These are phyloP conservation scores for Callopanchax toddi DNA, from an alignment of 2,113 vertebrate genomes.

Conservation along the genomic window DNA sequence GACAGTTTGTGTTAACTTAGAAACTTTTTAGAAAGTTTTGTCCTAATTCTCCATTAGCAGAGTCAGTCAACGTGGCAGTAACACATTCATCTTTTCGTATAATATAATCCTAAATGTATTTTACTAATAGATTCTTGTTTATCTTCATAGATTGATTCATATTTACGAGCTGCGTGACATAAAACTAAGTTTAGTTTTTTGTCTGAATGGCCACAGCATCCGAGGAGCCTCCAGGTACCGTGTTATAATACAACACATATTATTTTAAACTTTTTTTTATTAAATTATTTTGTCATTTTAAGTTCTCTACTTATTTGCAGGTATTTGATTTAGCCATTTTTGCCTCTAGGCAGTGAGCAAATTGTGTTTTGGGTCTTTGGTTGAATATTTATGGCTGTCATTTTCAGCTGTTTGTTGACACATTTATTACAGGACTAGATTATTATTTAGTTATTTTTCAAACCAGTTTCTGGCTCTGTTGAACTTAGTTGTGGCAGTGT, in stretches of 20 bases:
- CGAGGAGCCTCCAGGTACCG: constrained; percentile 59
- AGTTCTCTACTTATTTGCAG: too few species aligned
- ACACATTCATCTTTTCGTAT: constrained; percentile 33
- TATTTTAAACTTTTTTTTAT: neutral
- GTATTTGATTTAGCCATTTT: neutral
- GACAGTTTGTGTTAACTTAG: neutral
- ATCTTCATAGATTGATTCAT: constrained; percentile 2
- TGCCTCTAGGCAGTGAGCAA: neutral
- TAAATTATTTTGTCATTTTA: neutral
- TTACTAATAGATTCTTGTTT: constrained; percentile 1
- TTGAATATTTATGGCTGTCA: neutral
- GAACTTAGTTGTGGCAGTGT: too few species aligned
- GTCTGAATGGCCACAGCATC: constrained; percentile 75
- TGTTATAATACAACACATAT: neutral
- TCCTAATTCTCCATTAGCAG: too few species aligned
- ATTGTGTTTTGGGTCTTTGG: neutral
- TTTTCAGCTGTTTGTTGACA: too few species aligned
- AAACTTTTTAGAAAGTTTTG: neutral
- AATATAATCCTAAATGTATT: constrained; percentile 20
- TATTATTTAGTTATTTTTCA: neutral
- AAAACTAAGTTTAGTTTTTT: neutral
- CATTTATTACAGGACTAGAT: too few species aligned
- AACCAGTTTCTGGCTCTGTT: too few species aligned
- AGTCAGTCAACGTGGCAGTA: too few species aligned
- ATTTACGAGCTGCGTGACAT: constrained; percentile 2